Evolutionary conservation across 2,888 invertebrate genomes (phyloP).

Genomic region (Synergus laeviventris): DNA sequence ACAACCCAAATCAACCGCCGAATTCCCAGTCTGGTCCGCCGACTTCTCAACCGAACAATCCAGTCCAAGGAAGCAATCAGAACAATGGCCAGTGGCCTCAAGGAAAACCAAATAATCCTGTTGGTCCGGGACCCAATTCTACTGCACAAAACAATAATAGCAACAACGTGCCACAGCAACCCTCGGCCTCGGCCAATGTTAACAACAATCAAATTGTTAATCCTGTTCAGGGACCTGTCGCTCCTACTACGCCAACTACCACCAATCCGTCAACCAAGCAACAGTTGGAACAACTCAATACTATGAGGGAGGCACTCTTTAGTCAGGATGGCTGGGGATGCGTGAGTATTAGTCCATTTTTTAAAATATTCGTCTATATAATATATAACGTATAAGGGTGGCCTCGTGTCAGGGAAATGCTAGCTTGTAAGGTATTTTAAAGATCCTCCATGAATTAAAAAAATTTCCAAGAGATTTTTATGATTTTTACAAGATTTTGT

Average conservation of each 20-base stretch:
- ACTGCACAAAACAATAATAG: constrained; percentile 71
- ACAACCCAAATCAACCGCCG: constrained; percentile 76
- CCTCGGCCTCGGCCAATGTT: constrained; percentile 65
- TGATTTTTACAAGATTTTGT: no score
- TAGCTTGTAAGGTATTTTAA: no score
- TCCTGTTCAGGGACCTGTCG: constrained; percentile 60
- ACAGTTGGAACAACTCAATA: constrained; percentile 91
- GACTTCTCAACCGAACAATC: constrained; percentile 75
- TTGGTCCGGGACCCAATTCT: constrained; percentile 66
- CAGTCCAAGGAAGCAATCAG: constrained; percentile 67
- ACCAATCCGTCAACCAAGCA: constrained; percentile 83
- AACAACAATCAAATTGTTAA: constrained; percentile 68
- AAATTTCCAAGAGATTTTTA: no score
- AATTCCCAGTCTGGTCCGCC: constrained; percentile 77
- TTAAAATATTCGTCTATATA: neutral
- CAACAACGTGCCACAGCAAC: constrained; percentile 64
- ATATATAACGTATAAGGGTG: constrained; percentile 11
- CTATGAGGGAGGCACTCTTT: constrained; percentile 93
- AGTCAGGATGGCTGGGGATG: constrained; percentile 97
- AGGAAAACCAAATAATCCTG: constrained; percentile 70
- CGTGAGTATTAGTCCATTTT: constrained; percentile 78
- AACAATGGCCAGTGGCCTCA: constrained; percentile 71
- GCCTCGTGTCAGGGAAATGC: neutral
- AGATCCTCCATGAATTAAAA: no score
- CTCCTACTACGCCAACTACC: constrained; percentile 77